Evolutionary conservation across 2,888 invertebrate genomes (phyloP).

Genomic region (Phaedon cochleariae): DNA sequence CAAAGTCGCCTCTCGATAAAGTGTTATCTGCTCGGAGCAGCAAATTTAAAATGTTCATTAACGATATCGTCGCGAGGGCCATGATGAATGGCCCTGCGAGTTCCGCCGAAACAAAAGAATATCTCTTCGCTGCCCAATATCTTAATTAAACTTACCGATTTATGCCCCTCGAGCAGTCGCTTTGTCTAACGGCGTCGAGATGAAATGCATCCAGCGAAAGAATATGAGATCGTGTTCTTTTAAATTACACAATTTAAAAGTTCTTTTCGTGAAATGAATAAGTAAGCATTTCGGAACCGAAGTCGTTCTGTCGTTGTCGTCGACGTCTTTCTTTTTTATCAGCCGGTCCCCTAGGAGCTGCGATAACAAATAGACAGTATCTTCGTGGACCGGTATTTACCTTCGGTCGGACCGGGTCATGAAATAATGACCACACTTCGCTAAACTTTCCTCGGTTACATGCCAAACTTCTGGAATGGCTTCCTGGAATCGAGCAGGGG

Average conservation of each 20-base stretch:
- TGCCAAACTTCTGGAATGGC: constrained; percentile 23
- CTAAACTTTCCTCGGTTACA: constrained; percentile 20
- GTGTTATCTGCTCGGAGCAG: constrained; percentile 52
- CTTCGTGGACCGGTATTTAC: constrained; percentile 18
- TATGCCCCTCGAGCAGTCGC: constrained; percentile 57
- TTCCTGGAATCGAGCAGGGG: constrained; percentile 8
- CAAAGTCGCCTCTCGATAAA: constrained; percentile 46
- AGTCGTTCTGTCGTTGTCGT: constrained; percentile 59
- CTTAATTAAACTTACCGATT: constrained; percentile 66
- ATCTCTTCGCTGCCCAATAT: constrained; percentile 62
- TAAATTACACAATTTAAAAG: constrained; percentile 65
- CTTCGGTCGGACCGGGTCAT: constrained; percentile 22
- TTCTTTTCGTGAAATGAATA: constrained; percentile 64
- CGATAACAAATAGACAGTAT: constrained; percentile 48
- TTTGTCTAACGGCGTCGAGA: constrained; percentile 56
- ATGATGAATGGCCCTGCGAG: constrained; percentile 58
- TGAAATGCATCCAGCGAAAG: constrained; percentile 54
- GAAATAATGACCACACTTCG: constrained; percentile 33
- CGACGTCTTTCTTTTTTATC: constrained; percentile 62
- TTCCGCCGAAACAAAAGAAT: constrained; percentile 62
- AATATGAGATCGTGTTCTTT: constrained; percentile 57
- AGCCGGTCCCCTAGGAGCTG: constrained; percentile 53
- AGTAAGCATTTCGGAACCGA: constrained; percentile 57
- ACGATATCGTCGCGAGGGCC: constrained; percentile 57
- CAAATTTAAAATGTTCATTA: constrained; percentile 63